Conservation (phyloP, 2,888 invertebrate species). For the Pycnomerus fuliginosus region DNA sequence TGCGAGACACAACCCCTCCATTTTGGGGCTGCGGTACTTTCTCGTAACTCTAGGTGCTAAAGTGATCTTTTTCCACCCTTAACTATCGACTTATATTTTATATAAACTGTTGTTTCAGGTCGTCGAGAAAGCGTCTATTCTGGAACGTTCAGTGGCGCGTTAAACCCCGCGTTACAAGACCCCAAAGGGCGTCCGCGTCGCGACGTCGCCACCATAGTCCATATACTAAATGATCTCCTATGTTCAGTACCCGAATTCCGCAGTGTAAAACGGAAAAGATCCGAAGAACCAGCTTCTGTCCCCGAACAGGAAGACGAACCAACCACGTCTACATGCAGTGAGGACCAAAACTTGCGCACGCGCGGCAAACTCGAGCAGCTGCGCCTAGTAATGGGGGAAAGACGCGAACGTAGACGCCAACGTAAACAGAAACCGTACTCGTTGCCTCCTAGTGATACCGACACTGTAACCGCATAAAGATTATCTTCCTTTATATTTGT, state of each 20-base stretch:
- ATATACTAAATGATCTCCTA: slow-evolving; percentile 90
- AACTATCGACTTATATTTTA: no score
- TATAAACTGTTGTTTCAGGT: slow-evolving; percentile 71
- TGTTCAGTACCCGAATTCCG: slow-evolving; percentile 72
- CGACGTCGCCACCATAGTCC: slow-evolving; percentile 93
- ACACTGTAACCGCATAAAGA: slow-evolving; percentile 50
- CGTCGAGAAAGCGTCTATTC: slow-evolving; percentile 95
- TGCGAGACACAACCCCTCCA: no score
- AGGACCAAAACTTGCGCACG: slow-evolving; percentile 55
- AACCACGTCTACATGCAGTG: slow-evolving; percentile 37
- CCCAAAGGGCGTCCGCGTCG: slow-evolving; percentile 87
- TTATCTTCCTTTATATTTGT: slow-evolving; percentile 17
- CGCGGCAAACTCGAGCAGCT: slow-evolving; percentile 80
- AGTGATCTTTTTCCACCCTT: no score
- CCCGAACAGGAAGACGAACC: slow-evolving; percentile 46
- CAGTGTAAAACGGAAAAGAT: slow-evolving; percentile 42
- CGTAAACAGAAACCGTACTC: slow-evolving; percentile 72
- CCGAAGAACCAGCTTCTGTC: slow-evolving; percentile 50
- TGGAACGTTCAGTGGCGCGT: slow-evolving; percentile 92
- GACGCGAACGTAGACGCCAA: slow-evolving; percentile 79
- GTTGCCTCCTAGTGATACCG: slow-evolving; percentile 53
- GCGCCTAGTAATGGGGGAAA: slow-evolving; percentile 86
- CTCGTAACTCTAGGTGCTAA: no score
- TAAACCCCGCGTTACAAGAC: slow-evolving; percentile 92
- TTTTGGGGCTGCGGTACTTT: no score